These are phyloP conservation scores for Polymixis lichenea DNA, from an alignment of 2,888 invertebrate species.

Conservation along the genomic window DNA sequence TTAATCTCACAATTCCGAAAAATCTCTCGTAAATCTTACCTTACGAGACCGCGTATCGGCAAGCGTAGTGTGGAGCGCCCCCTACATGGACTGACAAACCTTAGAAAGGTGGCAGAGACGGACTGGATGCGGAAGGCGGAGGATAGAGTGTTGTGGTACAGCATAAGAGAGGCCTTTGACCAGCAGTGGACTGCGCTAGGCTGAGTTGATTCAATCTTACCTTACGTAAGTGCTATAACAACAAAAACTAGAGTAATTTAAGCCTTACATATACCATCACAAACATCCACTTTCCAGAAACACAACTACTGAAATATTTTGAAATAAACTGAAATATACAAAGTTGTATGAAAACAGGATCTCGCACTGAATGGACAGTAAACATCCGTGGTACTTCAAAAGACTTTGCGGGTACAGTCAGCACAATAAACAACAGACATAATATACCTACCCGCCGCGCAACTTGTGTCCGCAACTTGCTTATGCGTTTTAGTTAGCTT, in stretches of 20 bases:
- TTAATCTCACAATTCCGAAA: not conserved
- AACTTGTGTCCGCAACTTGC: constrained; percentile 31
- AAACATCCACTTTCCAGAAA: constrained; percentile 34
- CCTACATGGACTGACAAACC: too few relatives aligned
- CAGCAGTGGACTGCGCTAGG: too few relatives aligned
- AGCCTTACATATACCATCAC: constrained; percentile 19
- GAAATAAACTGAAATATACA: constrained; percentile 65
- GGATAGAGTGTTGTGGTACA: too few relatives aligned
- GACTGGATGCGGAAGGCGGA: too few relatives aligned
- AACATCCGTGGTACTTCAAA: constrained; percentile 70
- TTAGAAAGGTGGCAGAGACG: too few relatives aligned
- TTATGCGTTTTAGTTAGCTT: constrained; percentile 45
- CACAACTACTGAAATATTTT: constrained; percentile 55
- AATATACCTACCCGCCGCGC: constrained; percentile 27
- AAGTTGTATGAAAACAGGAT: constrained; percentile 73
- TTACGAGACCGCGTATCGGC: too few relatives aligned
- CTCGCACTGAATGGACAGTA: constrained; percentile 69
- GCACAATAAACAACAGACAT: constrained; percentile 55
- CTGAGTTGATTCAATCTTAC: too few relatives aligned
- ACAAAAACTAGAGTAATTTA: constrained; percentile 10
- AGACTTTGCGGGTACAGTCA: constrained; percentile 64
- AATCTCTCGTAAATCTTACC: not conserved
- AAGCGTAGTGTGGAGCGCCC: too few relatives aligned
- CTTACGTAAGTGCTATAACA: not conserved
- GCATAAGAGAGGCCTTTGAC: too few relatives aligned